phyloP scores from a whole-genome alignment of 1,140 invertebrate genomes.

The Paralvinella palmiformis region DNA sequence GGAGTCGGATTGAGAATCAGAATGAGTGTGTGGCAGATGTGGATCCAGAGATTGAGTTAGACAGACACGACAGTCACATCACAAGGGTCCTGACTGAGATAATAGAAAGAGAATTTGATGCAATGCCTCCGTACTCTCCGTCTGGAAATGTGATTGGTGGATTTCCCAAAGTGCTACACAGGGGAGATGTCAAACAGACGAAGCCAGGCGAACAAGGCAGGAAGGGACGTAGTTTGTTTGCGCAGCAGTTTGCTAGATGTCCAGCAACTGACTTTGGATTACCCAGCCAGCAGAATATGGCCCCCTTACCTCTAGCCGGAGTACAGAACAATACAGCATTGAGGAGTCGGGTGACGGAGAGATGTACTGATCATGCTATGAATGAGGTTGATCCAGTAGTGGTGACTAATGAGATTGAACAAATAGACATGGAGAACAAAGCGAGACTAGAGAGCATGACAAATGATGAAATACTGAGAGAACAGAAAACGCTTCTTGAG shows the following conservation, averaged over 20 bases:
- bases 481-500: constrained; percentile 62
- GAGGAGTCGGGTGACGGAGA: too few relatives aligned
- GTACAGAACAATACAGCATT: too few relatives aligned
- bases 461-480: constrained; percentile 67
- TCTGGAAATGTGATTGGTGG: background rate
- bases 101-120: background rate
- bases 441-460: constrained; percentile 63
- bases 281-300: too few relatives aligned
- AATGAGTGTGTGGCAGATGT: background rate
- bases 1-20: background rate
- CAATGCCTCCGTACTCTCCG: background rate
- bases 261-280: background rate
- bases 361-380: too few relatives aligned
- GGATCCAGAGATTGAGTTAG: background rate
- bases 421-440: constrained; percentile 70
- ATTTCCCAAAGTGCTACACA: background rate
- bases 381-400: too few relatives aligned
- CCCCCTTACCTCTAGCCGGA: too few relatives aligned
- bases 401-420: constrained; percentile 52
- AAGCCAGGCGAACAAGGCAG: too few relatives aligned
- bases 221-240: constrained; percentile 43
- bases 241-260: constrained; percentile 30
- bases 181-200: background rate
- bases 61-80: too few relatives aligned
- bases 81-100: background rate